These are phyloP conservation scores for Amphimallon solstitiale DNA, from an alignment of 2,888 invertebrate genomes.

Conservation along the genomic window DNA sequence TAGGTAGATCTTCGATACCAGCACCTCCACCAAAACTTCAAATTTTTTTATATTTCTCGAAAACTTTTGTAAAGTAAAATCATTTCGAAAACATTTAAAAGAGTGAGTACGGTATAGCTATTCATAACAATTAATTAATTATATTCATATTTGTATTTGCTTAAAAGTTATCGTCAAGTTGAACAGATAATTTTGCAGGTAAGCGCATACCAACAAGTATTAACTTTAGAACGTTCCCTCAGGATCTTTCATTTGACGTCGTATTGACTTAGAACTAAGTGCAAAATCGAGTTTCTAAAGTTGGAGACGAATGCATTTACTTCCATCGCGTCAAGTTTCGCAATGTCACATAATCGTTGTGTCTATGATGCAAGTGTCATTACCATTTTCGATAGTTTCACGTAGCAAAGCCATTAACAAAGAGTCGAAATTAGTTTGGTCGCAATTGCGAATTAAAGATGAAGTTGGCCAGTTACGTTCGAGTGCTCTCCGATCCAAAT, in stretches of 20 bases:
- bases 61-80: no score
- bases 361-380: not conserved
- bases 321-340: not conserved
- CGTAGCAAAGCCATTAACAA: constrained; percentile 19
- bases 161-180: no score
- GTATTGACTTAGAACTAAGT: constrained; percentile 21
- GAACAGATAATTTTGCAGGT: no score
- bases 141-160: no score
- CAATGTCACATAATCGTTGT: constrained; percentile 15
- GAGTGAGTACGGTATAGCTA: no score
- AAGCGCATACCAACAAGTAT: constrained; percentile 7
- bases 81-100: no score
- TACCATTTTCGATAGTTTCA: constrained; percentile 3
- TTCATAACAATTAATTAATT: no score
- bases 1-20: no score
- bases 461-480: no score
- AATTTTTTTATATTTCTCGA: no score
- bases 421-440: not conserved
- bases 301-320: constrained; percentile 12
- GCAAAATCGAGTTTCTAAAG: constrained; percentile 9
- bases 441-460: not conserved
- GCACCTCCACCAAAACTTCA: no score
- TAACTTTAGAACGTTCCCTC: not conserved
- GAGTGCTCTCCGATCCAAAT: not conserved
- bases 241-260: not conserved